Base-by-base conservation (phyloP, 92 coral and sea anemone genomes). In the Actinernus sp. region DNA sequence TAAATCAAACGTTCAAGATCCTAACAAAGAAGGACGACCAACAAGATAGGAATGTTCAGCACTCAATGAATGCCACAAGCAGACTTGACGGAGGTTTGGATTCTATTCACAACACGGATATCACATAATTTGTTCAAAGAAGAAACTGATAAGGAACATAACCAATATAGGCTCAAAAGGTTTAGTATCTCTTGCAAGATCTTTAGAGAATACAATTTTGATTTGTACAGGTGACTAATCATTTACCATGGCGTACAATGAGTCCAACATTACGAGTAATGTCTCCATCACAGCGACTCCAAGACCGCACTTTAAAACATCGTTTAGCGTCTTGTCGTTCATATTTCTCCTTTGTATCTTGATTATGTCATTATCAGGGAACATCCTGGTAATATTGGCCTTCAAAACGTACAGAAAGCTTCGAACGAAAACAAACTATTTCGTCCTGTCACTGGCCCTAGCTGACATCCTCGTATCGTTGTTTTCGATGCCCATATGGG, bases 401-500 rank as follows among this genome's bases (percentile, higher is more conserved):
- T 93, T 93, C 64, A 71, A 69, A 21, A 76, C 58, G 10, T 78
- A 68, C 46, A 47, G 65, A 9, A 90, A 86, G 80, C 66, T 93
- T 62, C 92, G 89, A 24, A 93, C 97, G 9, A 82, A 78, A 25
- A 93, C 98, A 19, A 93, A 93, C 80, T 90, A 83, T 61, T 93
- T 93, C 37, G 93, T 93, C 11, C 85, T 93, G 21, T 93, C 98
- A 0, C 74, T 93, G 26, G 98, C 98, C 0, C 58, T 70, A 31
- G 86, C 97, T 26, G 98, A 93, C 26, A 69, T 93, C 41, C 37
- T 86, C 20, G 91, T 90, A 0, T 81, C 91, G 1, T 17, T 78
- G 17, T 58, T 79, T 3, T 81, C 94, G 7, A 93, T 93, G 92
- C 96, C 98, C 17, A 59, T 90, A 22, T 90, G 97, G 97, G 97